phyloP scores from a whole-genome alignment of 2,113 vertebrate genomes.

The Telmatochromis sp. region DNA sequence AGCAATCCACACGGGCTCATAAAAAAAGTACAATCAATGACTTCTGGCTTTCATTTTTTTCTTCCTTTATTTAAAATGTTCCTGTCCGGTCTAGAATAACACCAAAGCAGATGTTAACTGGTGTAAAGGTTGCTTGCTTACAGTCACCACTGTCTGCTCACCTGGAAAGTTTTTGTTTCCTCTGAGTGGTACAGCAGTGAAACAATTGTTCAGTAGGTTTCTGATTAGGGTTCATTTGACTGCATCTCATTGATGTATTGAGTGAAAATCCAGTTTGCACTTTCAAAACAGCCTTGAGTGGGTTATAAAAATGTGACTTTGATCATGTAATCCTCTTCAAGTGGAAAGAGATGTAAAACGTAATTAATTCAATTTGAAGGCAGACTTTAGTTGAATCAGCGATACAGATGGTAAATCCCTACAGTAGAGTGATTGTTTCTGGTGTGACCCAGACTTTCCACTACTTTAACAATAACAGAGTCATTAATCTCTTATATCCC shows the following conservation, averaged over 20 bases:
- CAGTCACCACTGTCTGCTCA: neutral
- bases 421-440: neutral
- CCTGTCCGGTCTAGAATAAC: neutral
- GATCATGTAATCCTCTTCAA: neutral
- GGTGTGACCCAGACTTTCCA: conserved; percentile 44
- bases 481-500: conserved; percentile 37
- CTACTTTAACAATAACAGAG: conserved; percentile 45
- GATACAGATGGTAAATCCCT: neutral
- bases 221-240: neutral
- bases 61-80: neutral
- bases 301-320: neutral
- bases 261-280: neutral
- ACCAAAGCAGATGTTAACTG: conserved; percentile 6
- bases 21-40: conserved; percentile 16
- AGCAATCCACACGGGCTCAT: neutral
- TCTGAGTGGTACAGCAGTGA: neutral
- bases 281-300: neutral
- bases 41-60: neutral
- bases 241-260: neutral
- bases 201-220: neutral
- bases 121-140: neutral
- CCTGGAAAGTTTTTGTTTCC: neutral
- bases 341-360: conserved; percentile 3
- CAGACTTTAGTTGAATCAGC: neutral
- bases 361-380: neutral